These are phyloP conservation scores for Caenorhabditis briggsae DNA, from an alignment of 1,140 invertebrate genomes.

Conservation along the genomic window DNA sequence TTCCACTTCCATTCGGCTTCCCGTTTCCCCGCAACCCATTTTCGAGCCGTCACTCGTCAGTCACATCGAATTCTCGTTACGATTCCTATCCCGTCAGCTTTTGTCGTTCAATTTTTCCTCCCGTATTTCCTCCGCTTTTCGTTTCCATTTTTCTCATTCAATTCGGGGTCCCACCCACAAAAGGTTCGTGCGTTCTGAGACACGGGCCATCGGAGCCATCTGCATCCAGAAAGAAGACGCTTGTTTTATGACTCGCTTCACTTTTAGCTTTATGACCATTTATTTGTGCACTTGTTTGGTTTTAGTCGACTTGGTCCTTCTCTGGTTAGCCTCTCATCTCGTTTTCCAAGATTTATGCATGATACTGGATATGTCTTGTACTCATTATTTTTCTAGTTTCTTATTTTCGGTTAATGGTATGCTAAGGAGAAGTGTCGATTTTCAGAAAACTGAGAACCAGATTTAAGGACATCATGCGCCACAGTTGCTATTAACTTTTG, in stretches of 20 bases:
- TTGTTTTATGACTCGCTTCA: slow-evolving; percentile 44
- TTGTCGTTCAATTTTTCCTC: neutral
- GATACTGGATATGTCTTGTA: neutral
- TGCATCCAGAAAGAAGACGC: neutral
- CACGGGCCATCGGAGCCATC: neutral
- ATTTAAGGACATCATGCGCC: too few relatives aligned
- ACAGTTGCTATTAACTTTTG: too few relatives aligned
- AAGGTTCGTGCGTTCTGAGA: slow-evolving; percentile 1
- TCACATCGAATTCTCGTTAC: slow-evolving; percentile 37
- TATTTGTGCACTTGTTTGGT: slow-evolving; percentile 43
- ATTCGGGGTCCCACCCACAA: neutral
- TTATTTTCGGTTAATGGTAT: too few relatives aligned
- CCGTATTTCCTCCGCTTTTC: neutral
- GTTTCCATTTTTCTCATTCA: neutral
- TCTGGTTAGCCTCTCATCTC: neutral
- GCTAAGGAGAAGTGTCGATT: neutral
- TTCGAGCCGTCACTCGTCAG: slow-evolving; percentile 51
- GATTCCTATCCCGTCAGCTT: slow-evolving; percentile 19
- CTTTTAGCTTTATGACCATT: slow-evolving; percentile 53
- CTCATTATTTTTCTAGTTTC: neutral
- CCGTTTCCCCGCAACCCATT: neutral
- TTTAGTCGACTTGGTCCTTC: neutral
- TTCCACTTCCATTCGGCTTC: neutral
- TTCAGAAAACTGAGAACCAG: neutral
- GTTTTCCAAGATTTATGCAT: slow-evolving; percentile 42